Conservation (phyloP, 2,113 vertebrate genomes). For the Gopherus flavomarginatus region DNA sequence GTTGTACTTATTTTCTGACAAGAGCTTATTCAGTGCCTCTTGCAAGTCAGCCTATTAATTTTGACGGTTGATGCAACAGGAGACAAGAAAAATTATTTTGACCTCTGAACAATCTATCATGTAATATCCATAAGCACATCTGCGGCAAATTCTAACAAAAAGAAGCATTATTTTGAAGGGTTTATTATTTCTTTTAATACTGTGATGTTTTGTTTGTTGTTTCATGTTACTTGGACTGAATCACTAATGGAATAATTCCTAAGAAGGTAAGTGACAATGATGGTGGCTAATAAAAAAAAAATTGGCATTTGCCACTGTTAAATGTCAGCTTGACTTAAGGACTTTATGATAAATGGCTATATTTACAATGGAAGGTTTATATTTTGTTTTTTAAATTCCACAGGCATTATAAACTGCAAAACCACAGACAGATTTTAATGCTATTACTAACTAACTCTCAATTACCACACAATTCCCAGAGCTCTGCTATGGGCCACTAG, state of each 20-base stretch:
- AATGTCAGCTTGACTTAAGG: not conserved
- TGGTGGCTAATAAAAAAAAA: not conserved
- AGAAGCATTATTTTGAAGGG: not conserved
- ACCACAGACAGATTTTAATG: not conserved
- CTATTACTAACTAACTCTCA: not conserved
- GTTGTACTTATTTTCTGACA: not conserved
- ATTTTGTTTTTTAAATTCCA: not conserved
- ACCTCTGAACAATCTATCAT: not conserved
- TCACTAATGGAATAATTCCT: not conserved
- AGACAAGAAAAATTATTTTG: not conserved
- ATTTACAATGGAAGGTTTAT: not conserved
- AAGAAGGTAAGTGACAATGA: not conserved
- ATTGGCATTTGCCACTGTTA: not conserved
- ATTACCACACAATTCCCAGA: not conserved
- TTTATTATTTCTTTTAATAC: not conserved
- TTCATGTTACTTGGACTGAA: not conserved
- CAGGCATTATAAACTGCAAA: not conserved
- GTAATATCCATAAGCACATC: not conserved
- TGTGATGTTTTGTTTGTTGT: not conserved
- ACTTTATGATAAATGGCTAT: not conserved
- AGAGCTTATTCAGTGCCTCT: not conserved
- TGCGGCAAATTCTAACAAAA: not conserved
- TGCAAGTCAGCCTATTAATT: not conserved
- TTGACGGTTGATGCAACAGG: not conserved
- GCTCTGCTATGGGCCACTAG: not conserved